phyloP scores from a whole-genome alignment of 1,140 invertebrate genomes.

The Drosophila repleta region DNA sequence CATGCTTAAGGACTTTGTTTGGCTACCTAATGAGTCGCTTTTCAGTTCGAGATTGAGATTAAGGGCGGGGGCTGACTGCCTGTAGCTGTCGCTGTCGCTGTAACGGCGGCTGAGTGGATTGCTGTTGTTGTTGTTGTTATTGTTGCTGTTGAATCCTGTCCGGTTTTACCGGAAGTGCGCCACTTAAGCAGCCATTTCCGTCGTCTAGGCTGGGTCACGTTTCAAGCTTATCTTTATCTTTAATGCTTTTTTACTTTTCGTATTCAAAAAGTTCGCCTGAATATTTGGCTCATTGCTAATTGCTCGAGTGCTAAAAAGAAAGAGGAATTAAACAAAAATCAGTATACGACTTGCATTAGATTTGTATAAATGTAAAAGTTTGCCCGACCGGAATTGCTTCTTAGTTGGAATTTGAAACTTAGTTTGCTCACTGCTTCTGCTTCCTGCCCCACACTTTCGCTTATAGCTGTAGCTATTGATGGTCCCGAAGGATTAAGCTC shows the following conservation, averaged over 20 bases:
- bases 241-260: constrained; percentile 18
- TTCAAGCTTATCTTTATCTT: constrained; percentile 40
- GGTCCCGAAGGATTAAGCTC: constrained; percentile 69
- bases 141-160: constrained; percentile 46
- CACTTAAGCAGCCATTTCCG: constrained; percentile 79
- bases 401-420: constrained; percentile 72
- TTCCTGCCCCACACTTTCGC: not conserved
- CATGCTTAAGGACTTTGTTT: constrained; percentile 31
- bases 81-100: not conserved
- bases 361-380: constrained; percentile 63
- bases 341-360: constrained; percentile 40
- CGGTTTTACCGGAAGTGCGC: constrained; percentile 62
- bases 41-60: not conserved
- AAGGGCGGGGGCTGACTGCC: too few relatives aligned
- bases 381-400: constrained; percentile 51
- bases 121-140: too few relatives aligned
- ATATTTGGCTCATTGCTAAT: constrained; percentile 67
- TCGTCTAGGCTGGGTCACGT: constrained; percentile 45
- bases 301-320: constrained; percentile 45
- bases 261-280: constrained; percentile 37
- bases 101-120: not conserved
- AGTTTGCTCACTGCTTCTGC: constrained; percentile 28
- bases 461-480: constrained; percentile 11
- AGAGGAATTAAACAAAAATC: constrained; percentile 9
- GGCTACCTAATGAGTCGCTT: constrained; percentile 28